Evolutionary conservation across 2,888 invertebrate species (phyloP).

Genomic region (Cephus pygmeus): DNA sequence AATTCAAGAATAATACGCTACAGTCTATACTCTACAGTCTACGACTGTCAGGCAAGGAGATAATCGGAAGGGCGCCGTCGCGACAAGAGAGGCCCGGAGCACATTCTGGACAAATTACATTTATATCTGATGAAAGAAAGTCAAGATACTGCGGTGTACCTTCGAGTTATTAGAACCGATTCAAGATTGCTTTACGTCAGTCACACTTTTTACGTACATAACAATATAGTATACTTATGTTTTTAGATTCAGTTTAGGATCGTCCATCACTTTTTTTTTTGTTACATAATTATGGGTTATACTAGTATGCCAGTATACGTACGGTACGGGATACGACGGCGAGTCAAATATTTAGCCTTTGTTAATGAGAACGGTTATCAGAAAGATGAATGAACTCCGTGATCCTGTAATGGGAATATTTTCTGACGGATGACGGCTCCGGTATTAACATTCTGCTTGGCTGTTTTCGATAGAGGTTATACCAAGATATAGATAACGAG

Average conservation of each 20-base stretch:
- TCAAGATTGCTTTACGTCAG: background rate
- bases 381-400: background rate
- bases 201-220: background rate
- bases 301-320: background rate
- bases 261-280: background rate
- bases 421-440: background rate
- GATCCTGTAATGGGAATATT: background rate
- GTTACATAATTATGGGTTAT: background rate
- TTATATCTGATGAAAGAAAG: slow-evolving; percentile 33
- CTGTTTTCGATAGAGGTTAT: slow-evolving; percentile 26
- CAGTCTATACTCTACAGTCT: background rate
- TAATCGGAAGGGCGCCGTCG: slow-evolving; percentile 2
- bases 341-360: background rate
- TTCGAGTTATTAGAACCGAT: background rate
- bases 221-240: background rate
- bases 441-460: slow-evolving; percentile 1
- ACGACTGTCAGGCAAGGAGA: background rate
- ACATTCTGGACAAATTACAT: slow-evolving; percentile 32
- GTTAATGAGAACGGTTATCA: background rate
- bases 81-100: slow-evolving; percentile 4
- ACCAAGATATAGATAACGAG: slow-evolving; percentile 27
- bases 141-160: slow-evolving; percentile 8
- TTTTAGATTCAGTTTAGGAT: background rate
- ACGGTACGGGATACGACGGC: background rate
- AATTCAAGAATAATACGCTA: background rate